Evolutionary conservation across 2,888 invertebrate genomes (phyloP), one percentile per base, ranked within the genome.

Genomic region (Pinctada fucata): DNA sequence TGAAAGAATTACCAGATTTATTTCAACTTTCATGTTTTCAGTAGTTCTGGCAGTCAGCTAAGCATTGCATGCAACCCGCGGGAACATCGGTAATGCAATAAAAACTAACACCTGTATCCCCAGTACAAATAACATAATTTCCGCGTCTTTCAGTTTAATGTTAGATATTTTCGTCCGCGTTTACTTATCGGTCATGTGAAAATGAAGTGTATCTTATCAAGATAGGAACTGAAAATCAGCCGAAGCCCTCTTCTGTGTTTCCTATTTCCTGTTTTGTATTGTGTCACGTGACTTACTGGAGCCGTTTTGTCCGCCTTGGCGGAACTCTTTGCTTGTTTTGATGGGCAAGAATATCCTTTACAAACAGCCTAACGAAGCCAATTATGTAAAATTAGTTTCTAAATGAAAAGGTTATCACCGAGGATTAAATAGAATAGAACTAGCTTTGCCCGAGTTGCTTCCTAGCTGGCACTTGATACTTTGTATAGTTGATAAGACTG

Each of bases 241-340:
- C 45, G 48, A 68, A 47, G 68, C 68, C 47, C 68, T 68, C 47
- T 68, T 45, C 45, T 45, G 68, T 68, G 47, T 68, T 68, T 68
- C 47, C 68, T 47, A 8, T 47, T 68, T 68, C 68, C 68, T 68
- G 68, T 68, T 68, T 68, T 68, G 68, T 68, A 68, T 68, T 68
- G 68, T 68, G 16, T 68, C 68, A 68, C 47, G 68, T 68, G 68
- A 68, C 68, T 45, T 45, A 13, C 13, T 68, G 68, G 68, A 68
- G 68, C 68, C 68, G 47, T 13, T 5, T 47, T 68, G 68, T 68
- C 68, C 31, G 8, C 48, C 10, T 8, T 47, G 4, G 47, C 68
- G 68, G 68, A 68, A 68, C 68, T 68, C 16, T 68, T 31, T 47
- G 47, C 47, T 68, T 68, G 68, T 47, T 45, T 58, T 45, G 68